Percentiles rank a stretch among this genome's conserved stretches.
phyloP scores from a whole-genome alignment of 2,797 vertebrate genomes.

The Sebastes taczanowskii region DNA sequence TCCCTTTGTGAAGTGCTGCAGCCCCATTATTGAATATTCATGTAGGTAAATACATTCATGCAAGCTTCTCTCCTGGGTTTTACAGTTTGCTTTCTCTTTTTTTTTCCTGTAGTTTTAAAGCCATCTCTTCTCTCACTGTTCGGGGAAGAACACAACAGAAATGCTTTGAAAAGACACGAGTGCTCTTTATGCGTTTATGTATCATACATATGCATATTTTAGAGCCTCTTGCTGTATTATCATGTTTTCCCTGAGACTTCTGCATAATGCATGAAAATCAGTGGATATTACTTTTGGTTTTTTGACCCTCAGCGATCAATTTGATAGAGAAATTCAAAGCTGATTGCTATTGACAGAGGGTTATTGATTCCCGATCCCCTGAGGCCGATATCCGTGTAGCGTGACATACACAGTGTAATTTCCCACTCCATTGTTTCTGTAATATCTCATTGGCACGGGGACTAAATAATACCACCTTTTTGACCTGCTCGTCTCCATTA shows the following conservation, averaged over 20 bases:
- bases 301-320: constrained; percentile 14
- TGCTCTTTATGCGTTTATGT: constrained; percentile 14
- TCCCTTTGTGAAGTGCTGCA: constrained; percentile 68
- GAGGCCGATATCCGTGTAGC: constrained; percentile 22
- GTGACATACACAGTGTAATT: constrained; percentile 35
- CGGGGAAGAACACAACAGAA: constrained; percentile 6
- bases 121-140: constrained; percentile 8
- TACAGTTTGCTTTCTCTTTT: constrained; percentile 35
- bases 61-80: constrained; percentile 52
- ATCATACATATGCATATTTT: constrained; percentile 14
- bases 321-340: constrained; percentile 29
- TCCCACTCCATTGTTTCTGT: constrained; percentile 41
- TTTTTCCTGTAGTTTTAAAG: constrained; percentile 26
- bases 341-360: constrained; percentile 49
- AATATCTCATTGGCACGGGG: constrained; percentile 26
- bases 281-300: neutral
- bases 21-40: constrained; percentile 79
- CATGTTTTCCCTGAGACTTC: neutral
- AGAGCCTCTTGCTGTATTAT: neutral
- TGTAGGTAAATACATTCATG: constrained; percentile 76
- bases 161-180: constrained; percentile 26
- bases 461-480: constrained; percentile 26
- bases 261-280: neutral
- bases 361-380: constrained; percentile 49
- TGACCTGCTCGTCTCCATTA: constrained; percentile 41